A percentile compares a stretch with the other conserved stretches of the same genome.
phyloP scores from a whole-genome alignment of 1,140 invertebrate genomes.

The Drosophila pruinosa region DNA sequence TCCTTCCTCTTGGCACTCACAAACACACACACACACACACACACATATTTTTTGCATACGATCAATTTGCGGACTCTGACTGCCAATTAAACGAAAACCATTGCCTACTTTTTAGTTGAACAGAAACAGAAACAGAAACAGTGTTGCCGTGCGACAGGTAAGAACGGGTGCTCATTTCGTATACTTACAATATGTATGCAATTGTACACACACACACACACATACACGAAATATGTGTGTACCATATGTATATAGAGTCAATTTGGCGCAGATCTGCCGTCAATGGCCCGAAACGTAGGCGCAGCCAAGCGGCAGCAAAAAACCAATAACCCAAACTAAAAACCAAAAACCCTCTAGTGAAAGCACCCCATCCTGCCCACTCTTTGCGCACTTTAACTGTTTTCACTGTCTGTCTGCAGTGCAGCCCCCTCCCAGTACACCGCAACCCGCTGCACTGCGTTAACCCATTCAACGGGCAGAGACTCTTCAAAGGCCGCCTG shows the following conservation, averaged over 20 bases:
- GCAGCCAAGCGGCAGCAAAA: conserved; percentile 2
- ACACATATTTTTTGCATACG: conserved; percentile 1
- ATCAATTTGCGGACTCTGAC: not conserved
- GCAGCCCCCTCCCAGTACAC: no score
- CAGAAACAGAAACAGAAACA: not conserved
- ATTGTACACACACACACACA: not conserved
- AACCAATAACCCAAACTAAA: conserved; percentile 5
- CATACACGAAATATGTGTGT: not conserved
- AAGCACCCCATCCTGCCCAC: not conserved
- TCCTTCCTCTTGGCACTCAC: not conserved
- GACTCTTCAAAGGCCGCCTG: conserved; percentile 24
- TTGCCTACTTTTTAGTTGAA: conserved; percentile 19
- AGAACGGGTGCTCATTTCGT: not conserved
- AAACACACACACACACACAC: not conserved
- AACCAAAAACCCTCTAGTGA: not conserved
- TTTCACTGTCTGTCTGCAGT: conserved; percentile 29
- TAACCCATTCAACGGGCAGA: conserved; percentile 31
- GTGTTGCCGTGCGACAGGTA: conserved; percentile 17
- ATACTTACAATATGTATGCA: not conserved
- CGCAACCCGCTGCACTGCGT: not conserved
- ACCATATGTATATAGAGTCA: not conserved
- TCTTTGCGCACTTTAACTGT: conserved; percentile 29
- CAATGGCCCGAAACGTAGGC: conserved; percentile 4
- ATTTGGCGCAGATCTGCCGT: conserved; percentile 10
- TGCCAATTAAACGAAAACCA: conserved; percentile 30